Conservation (phyloP, 2,113 vertebrate genomes). For the Carollia perspicillata region DNA sequence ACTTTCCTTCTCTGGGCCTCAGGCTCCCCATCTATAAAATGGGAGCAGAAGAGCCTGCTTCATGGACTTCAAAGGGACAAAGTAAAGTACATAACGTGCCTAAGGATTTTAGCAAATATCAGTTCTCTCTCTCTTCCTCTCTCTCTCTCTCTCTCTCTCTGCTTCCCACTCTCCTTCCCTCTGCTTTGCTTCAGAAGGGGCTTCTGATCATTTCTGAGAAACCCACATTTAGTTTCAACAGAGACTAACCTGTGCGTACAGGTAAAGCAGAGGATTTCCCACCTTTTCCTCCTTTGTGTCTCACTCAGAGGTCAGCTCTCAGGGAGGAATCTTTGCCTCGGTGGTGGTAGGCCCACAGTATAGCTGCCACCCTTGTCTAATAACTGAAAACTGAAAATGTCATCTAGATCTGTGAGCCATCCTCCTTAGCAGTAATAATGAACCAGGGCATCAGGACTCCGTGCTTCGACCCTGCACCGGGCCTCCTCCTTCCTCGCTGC, state of each 20-base stretch:
- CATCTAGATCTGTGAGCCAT: neutral
- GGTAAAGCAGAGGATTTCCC: neutral
- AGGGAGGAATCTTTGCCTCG: neutral
- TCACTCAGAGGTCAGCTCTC: neutral
- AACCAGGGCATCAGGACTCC: neutral
- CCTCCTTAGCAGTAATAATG: neutral
- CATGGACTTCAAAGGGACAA: neutral
- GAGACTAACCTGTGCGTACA: neutral
- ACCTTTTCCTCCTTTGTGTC: neutral
- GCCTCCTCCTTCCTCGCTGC: neutral
- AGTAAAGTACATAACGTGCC: neutral
- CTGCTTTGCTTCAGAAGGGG: neutral
- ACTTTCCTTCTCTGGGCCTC: neutral
- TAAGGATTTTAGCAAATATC: no score
- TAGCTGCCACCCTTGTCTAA: neutral
- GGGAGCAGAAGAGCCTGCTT: neutral
- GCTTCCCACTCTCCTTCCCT: neutral
- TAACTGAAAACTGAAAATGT: neutral
- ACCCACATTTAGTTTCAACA: neutral
- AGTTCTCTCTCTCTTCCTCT: neutral
- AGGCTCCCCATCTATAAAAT: neutral
- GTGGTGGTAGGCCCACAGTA: accelerated
- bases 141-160: neutral
- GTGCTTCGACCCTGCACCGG: neutral
- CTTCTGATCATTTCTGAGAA: neutral